phyloP scores from a whole-genome alignment of 2,888 invertebrate species.

The Trissolcus japonicus region DNA sequence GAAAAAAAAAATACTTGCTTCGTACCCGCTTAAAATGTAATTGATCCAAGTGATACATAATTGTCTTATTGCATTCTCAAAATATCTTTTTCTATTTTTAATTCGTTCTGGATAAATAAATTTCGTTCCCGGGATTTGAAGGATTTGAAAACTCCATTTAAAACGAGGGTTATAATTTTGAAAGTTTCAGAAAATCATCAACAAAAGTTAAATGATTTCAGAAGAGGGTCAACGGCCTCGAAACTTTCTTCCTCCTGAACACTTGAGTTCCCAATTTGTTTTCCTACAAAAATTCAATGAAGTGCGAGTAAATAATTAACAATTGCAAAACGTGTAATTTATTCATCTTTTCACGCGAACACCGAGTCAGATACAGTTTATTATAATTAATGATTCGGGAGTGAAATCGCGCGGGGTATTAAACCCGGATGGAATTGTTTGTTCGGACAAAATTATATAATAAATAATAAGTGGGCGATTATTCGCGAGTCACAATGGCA shows the following conservation, averaged over 20 bases:
- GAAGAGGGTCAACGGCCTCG: conserved; percentile 9
- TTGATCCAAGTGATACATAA: no score
- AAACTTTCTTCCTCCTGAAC: conserved; percentile 1
- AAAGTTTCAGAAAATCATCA: no score
- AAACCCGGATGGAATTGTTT: conserved; percentile 37
- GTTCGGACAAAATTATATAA: neutral
- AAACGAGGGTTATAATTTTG: no score
- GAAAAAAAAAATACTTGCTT: neutral
- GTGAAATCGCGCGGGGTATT: conserved; percentile 33
- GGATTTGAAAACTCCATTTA: no score
- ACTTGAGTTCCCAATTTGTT: no score
- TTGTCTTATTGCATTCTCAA: no score
- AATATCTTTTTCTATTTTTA: no score
- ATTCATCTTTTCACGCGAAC: neutral
- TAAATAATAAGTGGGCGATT: conserved; percentile 18
- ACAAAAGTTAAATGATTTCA: neutral
- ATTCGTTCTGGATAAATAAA: no score
- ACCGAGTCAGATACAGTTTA: neutral
- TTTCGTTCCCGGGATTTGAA: no score
- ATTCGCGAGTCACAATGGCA: neutral
- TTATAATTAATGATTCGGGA: conserved; percentile 32
- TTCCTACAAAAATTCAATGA: neutral
- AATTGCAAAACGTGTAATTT: neutral
- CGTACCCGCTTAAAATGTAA: no score
- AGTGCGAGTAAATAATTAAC: neutral